Evolutionary conservation across 1,140 invertebrate genomes (phyloP), one percentile per base, ranked within the genome.

Genomic region (Drosophila athabasca): DNA sequence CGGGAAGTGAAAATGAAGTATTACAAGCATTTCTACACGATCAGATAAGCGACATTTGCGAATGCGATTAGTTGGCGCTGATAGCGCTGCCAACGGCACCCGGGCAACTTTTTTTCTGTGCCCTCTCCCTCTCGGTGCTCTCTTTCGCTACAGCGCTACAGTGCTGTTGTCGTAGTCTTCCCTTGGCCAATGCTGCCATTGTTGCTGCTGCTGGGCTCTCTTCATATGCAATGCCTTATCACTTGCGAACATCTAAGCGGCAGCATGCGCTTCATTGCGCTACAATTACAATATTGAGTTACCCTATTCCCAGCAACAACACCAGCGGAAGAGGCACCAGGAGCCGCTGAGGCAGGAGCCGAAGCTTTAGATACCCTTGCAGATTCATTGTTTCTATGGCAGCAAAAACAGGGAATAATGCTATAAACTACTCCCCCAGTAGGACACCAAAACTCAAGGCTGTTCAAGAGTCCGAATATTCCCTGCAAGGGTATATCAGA

Each of bases 221-320:
- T 77, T 87, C 84, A 89, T 88, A 89, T 88, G 84, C 84, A 89
- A 88, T 74, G 77, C 44, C 79, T 84, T 91, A 91, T 91, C 90
- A 88, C 68, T 90, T 84, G 85, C 87, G 90, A 88, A 91, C 87
- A 91, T 91, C 90, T 89, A 84, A 88, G 79, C 60, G 79, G 79
- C 83, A 76, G 73, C 84, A 83, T 79, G 75, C 88, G 89, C 88
- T 88, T 90, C 88, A 91, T 91, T 91, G 90, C 84, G 89, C 81
- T 90, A 90, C 90, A 91, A 91, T 91, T 91, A 91, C 90, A 90
- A 90, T 91, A 91, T 91, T 91, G 83, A 89, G 90, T 91, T 90
- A 91, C 90, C 89, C 79, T 39, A 85, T 87, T 87, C 68, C 75
- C 58, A 82, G 66, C 72, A 72, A 41, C 62, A 59, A 39, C 54